phyloP scores from a whole-genome alignment of 2,797 vertebrate genomes.

The Hyperoplus immaculatus region DNA sequence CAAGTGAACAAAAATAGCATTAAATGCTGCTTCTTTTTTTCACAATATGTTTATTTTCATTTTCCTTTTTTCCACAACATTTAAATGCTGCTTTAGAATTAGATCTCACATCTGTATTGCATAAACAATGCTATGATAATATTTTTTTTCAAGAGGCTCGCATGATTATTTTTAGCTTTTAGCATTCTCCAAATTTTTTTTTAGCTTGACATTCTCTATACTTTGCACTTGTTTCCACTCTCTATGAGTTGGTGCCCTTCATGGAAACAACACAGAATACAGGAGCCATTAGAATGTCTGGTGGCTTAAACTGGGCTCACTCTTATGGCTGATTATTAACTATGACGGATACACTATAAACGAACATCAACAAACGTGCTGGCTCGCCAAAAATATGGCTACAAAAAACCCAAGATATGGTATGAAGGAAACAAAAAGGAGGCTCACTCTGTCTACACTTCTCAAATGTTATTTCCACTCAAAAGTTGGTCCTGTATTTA shows the following conservation, averaged over 20 bases:
- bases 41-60: too few species aligned
- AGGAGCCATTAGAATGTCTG: background rate
- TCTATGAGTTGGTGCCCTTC: background rate
- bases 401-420: background rate
- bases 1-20: background rate
- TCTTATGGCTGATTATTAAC: background rate
- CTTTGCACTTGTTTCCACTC: background rate
- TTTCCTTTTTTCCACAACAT: too few species aligned
- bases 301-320: background rate
- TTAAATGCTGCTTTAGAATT: too few species aligned
- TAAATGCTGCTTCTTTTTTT: background rate
- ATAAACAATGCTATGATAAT: too few species aligned
- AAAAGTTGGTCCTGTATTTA: slow-evolving; percentile 36
- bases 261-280: background rate
- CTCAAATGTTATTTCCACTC: slow-evolving; percentile 28
- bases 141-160: background rate
- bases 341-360: background rate
- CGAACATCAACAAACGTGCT: background rate
- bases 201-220: background rate
- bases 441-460: background rate
- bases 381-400: background rate
- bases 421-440: too few species aligned
- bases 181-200: background rate
- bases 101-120: too few species aligned
- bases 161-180: background rate